Evolutionary conservation across 1,140 invertebrate genomes (phyloP), one percentile per base, ranked within the genome.

Genomic region (Psix sp.): DNA sequence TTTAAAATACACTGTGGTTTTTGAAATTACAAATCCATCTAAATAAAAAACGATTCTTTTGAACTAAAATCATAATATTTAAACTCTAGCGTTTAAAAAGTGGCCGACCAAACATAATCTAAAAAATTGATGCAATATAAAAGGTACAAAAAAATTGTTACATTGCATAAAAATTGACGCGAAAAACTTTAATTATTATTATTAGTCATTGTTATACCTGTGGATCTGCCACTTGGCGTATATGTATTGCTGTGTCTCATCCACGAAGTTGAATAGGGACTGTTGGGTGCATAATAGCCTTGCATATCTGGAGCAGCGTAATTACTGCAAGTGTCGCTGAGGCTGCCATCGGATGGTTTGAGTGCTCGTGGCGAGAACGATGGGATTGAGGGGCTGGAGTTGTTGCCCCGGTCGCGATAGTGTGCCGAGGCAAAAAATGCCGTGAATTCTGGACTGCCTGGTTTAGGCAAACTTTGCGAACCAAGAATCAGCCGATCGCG

Each of bases 391-490:
- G 81, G 77, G 20, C 82, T 80, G 0, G 72, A 72, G 11, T 80
- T 78, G 35, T 77, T 75, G 20, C 82, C 80, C 14, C 83, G 70
- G 4, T 85, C 83, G 1, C 84, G 78, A 56, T 84, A 82, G 71
- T 89, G 88, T 11, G 82, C 81, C 10, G 84, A 85, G 2, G 83
- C 84, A 56, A 91, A 90, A 11, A 90, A 80, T 1, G 90, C 90
- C 2, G 90, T 90, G 72, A 91, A 91, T 68, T 91, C 90, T 10
- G 90, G 91, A 75, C 89, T 91, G 40, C 91, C 92, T 2, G 92
- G 92, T 79, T 94, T 94, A 0, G 93, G 93, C 49, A 93, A 78
- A 74, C 92, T 94, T 78, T 95, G 93, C 1, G 94, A 94, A 0
- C 94, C 93, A 13, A 93, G 90, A 80, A 93, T 89, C 5, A 96